phyloP scores from a whole-genome alignment of 1,140 invertebrate species.

The Trypoxylus dichotomus region DNA sequence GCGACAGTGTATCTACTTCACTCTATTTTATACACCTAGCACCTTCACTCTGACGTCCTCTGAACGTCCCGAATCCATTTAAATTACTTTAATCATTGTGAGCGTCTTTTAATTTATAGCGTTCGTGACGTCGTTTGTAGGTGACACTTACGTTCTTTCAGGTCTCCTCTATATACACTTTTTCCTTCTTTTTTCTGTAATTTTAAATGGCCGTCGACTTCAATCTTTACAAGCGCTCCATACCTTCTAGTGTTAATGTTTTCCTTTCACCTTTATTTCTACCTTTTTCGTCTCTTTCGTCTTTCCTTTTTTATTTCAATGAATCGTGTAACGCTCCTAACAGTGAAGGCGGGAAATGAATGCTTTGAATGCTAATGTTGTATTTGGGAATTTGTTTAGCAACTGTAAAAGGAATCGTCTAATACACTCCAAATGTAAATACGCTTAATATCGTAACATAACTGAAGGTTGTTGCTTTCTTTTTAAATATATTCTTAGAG shows the following conservation, averaged over 20 bases:
- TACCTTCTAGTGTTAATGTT: neutral
- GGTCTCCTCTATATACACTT: neutral
- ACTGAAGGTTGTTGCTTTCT: too few species aligned
- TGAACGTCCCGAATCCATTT: neutral
- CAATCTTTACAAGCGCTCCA: neutral
- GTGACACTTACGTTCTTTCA: neutral
- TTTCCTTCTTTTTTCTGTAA: too few species aligned
- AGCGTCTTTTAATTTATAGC: neutral
- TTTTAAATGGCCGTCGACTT: neutral
- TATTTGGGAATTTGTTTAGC: too few species aligned
- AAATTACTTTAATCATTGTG: constrained; percentile 4
- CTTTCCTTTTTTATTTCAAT: too few species aligned
- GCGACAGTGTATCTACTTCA: too few species aligned
- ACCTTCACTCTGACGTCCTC: neutral
- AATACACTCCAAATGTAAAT: too few species aligned
- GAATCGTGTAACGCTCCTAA: too few species aligned
- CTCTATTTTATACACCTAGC: neutral
- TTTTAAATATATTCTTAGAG: too few species aligned
- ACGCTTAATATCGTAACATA: too few species aligned
- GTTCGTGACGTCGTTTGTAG: neutral
- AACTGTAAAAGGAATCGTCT: too few species aligned
- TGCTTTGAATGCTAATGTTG: too few species aligned
- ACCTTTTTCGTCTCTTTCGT: neutral
- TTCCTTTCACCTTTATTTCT: neutral
- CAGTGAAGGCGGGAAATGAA: too few species aligned